These are phyloP conservation scores for Panthera uncia DNA, from an alignment of 2,113 vertebrate genomes.

Conservation along the genomic window DNA sequence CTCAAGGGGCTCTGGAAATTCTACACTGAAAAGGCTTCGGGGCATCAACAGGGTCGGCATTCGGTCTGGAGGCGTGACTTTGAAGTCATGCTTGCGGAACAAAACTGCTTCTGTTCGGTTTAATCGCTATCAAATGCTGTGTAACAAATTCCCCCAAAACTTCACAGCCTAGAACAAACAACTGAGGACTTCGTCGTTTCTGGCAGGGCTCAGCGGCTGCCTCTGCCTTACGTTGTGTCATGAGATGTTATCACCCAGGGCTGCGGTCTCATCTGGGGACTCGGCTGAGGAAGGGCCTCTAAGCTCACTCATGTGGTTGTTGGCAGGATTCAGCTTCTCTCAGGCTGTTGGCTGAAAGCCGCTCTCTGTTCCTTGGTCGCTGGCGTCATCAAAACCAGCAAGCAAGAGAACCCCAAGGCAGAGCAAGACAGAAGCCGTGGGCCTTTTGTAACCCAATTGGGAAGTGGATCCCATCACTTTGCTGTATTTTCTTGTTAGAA, in stretches of 20 bases:
- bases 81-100: background rate
- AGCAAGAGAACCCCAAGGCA: background rate
- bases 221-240: background rate
- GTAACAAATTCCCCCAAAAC: background rate
- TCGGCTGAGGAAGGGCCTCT: background rate
- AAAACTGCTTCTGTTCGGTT: background rate
- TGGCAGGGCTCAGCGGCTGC: background rate
- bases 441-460: background rate
- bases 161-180: background rate
- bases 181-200: background rate
- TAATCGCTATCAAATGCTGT: background rate
- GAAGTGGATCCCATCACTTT: background rate
- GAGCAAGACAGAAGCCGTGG: background rate
- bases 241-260: background rate
- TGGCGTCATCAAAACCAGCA: background rate
- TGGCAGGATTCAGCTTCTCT: background rate
- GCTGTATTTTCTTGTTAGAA: background rate
- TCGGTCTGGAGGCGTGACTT: background rate
- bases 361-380: background rate
- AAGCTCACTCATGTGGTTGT: background rate
- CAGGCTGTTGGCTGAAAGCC: no score
- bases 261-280: background rate
- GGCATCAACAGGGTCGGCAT: background rate
- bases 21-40: background rate
- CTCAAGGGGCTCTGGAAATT: background rate